Percentiles rank a stretch among this genome's conserved stretches.
phyloP scores from a whole-genome alignment of 2,113 vertebrate genomes.

The Neopipo cinnamomea region DNA sequence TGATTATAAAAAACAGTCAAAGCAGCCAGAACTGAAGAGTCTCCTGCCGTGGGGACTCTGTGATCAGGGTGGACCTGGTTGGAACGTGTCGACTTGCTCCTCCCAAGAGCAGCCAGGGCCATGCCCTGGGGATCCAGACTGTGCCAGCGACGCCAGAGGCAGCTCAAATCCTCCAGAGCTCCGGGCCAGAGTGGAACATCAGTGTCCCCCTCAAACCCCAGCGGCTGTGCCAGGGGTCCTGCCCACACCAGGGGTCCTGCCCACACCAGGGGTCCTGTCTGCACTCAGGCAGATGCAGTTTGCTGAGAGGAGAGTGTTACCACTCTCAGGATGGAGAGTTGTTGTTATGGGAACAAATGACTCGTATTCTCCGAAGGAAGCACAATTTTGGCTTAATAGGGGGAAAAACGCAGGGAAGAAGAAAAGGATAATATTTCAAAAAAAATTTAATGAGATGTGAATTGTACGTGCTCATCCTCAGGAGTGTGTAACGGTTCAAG shows the following conservation, averaged over 20 bases:
- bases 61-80: background rate
- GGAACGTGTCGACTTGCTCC: fast-evolving
- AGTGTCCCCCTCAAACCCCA: fast-evolving
- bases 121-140: background rate
- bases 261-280: background rate
- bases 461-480: background rate
- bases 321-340: background rate
- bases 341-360: constrained; percentile 78
- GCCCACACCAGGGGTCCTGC: background rate
- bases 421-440: constrained; percentile 42
- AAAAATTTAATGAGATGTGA: background rate
- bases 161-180: background rate
- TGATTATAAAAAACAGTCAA: background rate
- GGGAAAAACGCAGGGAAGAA: background rate
- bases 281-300: background rate
- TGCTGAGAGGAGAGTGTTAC: background rate
- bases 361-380: constrained; percentile 53
- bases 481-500: background rate
- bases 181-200: background rate
- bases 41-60: background rate
- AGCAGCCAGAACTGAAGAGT: background rate
- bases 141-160: fast-evolving
- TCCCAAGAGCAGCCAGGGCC: background rate
- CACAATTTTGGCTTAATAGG: constrained; percentile 24
- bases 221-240: background rate